Evolutionary conservation across 1,140 invertebrate genomes (phyloP), one percentile per base, ranked within the genome.

Genomic region (Pogonus chalceus): DNA sequence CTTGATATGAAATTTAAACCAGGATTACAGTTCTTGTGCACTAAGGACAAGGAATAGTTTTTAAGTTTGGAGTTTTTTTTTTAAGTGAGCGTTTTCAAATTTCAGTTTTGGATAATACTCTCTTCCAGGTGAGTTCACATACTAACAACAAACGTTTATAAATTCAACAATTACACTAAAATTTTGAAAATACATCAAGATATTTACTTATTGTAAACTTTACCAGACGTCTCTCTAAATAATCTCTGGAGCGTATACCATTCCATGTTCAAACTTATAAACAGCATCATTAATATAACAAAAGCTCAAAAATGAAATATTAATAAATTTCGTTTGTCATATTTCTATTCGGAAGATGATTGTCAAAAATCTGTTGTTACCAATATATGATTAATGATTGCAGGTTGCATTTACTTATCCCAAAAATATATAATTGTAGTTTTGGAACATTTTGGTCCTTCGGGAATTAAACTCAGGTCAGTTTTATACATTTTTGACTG

Each of bases 341-440:
- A 63, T 63, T 65, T 60, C 50, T 52, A 60, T 47, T 37, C 26
- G 43, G 46, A 18, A 54, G 55, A 54, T 59, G 39, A 62, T 62
- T 61, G 64, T 67, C 65, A 66, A 66, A 67, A 67, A 66, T 62
- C 60, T 62, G 63, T 63, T 68, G 62, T 65, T 57, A 51, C 58
- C 59, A 57, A 63, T 66, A 61, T 68, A 66, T 68, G 66, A 68
- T 68, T 66, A 66, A 66, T 66, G 65, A 60, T 65, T 24, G 20
- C 24, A 35, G 43, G 37, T 51, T 52, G 53, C 52, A 37, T 56
- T 49, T 51, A 59, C 65, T 4, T 31, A 14, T 31, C 26, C 26
- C 7, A 43, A 43, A 12, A 9, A 10, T 9, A 7, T 43, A 16
- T 16, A 12, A 18, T 43, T 9, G 9, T 18, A 10, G 18, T 43